Evolutionary conservation across 2,113 vertebrate genomes (phyloP).

Genomic region (Macrotis lagotis): DNA sequence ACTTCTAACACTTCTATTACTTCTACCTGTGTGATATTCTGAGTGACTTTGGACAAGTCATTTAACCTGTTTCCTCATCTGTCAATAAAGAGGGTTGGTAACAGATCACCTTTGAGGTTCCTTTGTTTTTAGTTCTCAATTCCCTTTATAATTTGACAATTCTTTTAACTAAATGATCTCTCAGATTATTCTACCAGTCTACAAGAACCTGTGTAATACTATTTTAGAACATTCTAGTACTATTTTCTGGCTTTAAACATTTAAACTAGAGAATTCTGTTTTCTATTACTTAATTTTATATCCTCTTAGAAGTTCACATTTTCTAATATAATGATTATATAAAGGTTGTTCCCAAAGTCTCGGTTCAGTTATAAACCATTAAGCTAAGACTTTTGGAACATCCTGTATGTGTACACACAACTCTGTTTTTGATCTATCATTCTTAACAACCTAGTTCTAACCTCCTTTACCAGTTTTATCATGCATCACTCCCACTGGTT

Average conservation of each 20-base stretch:
- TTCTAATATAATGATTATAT: not conserved
- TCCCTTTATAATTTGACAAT: not conserved
- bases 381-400: not conserved
- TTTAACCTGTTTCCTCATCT: not conserved
- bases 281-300: not conserved
- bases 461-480: not conserved
- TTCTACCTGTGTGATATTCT: not conserved
- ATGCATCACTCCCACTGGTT: not conserved
- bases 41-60: not conserved
- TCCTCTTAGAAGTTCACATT: not conserved
- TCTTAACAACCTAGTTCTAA: not conserved
- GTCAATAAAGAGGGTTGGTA: not conserved
- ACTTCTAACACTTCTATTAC: not conserved
- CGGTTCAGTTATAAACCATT: not conserved
- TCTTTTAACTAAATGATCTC: not conserved
- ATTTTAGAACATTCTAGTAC: not conserved
- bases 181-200: not conserved
- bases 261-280: not conserved
- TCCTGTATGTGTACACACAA: not conserved
- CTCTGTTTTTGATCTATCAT: not conserved
- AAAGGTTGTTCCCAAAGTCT: not conserved
- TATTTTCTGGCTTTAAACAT: conserved; percentile 25
- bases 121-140: not conserved
- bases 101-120: too few relatives aligned
- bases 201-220: not conserved